Percentiles rank a stretch among this genome's conserved stretches.
Conservation (phyloP, 2,888 invertebrate genomes). For the Meteorus colon region DNA sequence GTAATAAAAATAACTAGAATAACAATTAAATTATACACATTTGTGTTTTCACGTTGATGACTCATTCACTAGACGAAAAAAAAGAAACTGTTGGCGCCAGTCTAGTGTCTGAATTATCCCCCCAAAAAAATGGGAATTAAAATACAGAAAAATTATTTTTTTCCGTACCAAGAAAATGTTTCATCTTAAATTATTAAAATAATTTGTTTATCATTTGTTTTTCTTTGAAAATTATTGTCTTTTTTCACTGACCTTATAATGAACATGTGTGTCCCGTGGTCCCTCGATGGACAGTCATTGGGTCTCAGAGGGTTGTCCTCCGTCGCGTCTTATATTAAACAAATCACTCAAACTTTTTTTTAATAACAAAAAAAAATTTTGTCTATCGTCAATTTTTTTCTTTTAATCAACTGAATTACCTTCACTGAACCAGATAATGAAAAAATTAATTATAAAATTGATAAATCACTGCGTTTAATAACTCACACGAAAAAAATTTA, state of each 20-base stretch:
- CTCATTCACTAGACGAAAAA: not conserved
- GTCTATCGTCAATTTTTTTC: too few relatives aligned
- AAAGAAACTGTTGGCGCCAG: not conserved
- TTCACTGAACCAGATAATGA: too few relatives aligned
- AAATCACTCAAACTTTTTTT: constrained; percentile 30
- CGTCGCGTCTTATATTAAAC: constrained; percentile 45
- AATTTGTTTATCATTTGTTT: not conserved
- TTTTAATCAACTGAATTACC: too few relatives aligned
- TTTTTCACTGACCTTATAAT: constrained; percentile 68
- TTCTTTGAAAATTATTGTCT: not conserved
- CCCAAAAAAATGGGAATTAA: not conserved
- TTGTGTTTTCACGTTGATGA: constrained; percentile 6
- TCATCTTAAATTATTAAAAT: not conserved
- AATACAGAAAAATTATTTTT: not conserved
- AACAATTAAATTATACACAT: not conserved
- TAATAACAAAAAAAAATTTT: not conserved
- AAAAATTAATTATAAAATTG: too few relatives aligned
- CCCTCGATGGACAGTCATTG: constrained; percentile 72
- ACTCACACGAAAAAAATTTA: too few relatives aligned
- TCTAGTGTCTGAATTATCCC: constrained; percentile 11
- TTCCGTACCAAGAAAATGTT: not conserved
- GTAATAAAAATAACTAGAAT: not conserved
- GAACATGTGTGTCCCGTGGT: constrained; percentile 73
- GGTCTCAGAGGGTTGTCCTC: constrained; percentile 63
- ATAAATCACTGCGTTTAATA: too few relatives aligned